Evolutionary conservation across 2,113 vertebrate species (phyloP), one percentile per base, ranked within the genome.

Genomic region (Thunnus maccoyii): DNA sequence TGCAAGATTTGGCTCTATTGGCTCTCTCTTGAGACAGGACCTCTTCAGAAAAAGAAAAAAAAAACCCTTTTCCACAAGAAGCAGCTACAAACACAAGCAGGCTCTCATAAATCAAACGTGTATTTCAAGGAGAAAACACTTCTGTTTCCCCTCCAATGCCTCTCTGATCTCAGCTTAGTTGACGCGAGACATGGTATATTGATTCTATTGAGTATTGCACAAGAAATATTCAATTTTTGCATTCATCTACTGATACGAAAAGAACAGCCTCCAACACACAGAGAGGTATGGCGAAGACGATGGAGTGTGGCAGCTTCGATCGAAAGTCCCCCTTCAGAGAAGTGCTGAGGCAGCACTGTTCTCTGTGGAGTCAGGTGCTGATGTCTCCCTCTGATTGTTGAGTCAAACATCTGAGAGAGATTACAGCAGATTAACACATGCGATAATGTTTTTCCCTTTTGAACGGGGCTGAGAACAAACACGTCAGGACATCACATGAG

Each of bases 281-380:
- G 54, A 83, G 80, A 91, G 63, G 17, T 30, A 86, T 82, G 82
- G 74, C 2, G 4, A 52, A 56, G 71, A 86, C 48, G 62, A 91
- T 85, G 77, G 20, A 80, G 72, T 73, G 66, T 78, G 83, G 85
- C 88, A 83, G 83, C 65, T 71, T 68, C 77, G 48, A 89, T 86
- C 48, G 18, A 84, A 87, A 69, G 50, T 69, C 52, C 41, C 47
- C 0, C 66, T 80, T 66, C 63, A n/a, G 50, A 30, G 22, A 78
- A 78, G 74, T 89, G 89, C 88, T 89, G 85, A 91, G 71, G 72
- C 73, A 60, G 90, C 85, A 76, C 52, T 70, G 62, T 73, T 85
- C 73, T 47, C 58, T 61, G 69, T 17, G 30, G 67, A 72, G 64
- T 51, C 76, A 69, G 82, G 57, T 83, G 55, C 78, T 57, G 78